These are phyloP conservation scores for Desmophyllum pertusum DNA, from an alignment of 92 coral and sea anemone species.

Conservation along the genomic window DNA sequence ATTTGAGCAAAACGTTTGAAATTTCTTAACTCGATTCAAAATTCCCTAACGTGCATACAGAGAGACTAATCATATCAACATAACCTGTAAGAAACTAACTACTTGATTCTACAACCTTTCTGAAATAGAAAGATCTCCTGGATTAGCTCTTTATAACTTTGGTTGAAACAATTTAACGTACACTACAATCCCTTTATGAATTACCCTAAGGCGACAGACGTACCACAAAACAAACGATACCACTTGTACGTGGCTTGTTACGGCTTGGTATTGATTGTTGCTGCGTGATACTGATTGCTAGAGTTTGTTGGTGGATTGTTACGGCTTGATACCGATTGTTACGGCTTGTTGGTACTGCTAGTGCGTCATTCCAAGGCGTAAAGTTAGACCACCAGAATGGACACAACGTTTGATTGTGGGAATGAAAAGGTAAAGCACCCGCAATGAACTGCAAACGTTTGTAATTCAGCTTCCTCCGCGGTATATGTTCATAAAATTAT, in stretches of 20 bases:
- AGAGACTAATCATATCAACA: neutral
- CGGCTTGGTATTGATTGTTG: too few relatives aligned
- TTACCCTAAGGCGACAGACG: too few relatives aligned
- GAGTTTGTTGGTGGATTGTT: too few relatives aligned
- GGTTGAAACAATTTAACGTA: too few relatives aligned
- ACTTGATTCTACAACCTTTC: neutral
- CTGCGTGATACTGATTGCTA: too few relatives aligned
- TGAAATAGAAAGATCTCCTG: neutral
- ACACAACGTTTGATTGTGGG: neutral
- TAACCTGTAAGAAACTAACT: neutral
- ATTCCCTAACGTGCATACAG: neutral
- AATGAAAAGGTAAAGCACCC: neutral
- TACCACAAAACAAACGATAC: too few relatives aligned
- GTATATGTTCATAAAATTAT: neutral
- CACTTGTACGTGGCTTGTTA: too few relatives aligned
- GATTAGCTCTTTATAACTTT: neutral
- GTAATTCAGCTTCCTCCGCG: neutral
- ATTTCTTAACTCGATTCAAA: neutral
- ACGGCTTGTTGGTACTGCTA: too few relatives aligned
- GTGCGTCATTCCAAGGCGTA: neutral
- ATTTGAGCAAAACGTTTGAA: too few relatives aligned
- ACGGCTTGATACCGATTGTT: too few relatives aligned
- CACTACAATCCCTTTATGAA: too few relatives aligned
- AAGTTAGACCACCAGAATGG: neutral
- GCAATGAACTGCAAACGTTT: neutral